These are phyloP conservation scores for Tyto alba DNA, from an alignment of 2,113 vertebrate species.

Conservation along the genomic window DNA sequence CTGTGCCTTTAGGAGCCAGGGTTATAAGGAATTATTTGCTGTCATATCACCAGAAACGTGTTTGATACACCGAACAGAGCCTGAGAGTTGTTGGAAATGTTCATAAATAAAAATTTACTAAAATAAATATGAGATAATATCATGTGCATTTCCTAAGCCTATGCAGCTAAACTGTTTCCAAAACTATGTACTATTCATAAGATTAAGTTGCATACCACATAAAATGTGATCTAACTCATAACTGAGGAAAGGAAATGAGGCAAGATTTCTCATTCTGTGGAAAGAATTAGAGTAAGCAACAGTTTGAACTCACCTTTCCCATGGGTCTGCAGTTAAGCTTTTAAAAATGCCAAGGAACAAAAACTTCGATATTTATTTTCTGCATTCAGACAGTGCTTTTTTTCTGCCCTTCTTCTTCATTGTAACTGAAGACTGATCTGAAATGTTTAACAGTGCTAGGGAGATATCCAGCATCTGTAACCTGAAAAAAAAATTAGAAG, in stretches of 20 bases:
- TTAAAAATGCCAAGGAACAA: not conserved
- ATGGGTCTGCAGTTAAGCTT: not conserved
- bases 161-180: not conserved
- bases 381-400: not conserved
- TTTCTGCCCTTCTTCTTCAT: not conserved
- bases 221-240: not conserved
- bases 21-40: not conserved
- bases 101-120: not conserved
- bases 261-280: constrained; percentile 7
- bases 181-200: not conserved
- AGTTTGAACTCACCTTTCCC: constrained; percentile 3
- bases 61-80: not conserved
- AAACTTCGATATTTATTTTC: not conserved
- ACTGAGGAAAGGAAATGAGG: constrained; percentile 14
- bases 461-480: not conserved
- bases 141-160: not conserved
- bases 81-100: not conserved
- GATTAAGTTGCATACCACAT: not conserved
- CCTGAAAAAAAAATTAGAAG: not conserved
- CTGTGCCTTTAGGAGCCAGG: not conserved
- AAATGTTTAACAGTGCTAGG: not conserved
- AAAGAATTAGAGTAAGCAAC: constrained; percentile 26
- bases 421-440: not conserved
- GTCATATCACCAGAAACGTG: not conserved
- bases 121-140: not conserved